Evolutionary conservation across 1,140 invertebrate genomes (phyloP).

Genomic region (Halictus rubicundus): DNA sequence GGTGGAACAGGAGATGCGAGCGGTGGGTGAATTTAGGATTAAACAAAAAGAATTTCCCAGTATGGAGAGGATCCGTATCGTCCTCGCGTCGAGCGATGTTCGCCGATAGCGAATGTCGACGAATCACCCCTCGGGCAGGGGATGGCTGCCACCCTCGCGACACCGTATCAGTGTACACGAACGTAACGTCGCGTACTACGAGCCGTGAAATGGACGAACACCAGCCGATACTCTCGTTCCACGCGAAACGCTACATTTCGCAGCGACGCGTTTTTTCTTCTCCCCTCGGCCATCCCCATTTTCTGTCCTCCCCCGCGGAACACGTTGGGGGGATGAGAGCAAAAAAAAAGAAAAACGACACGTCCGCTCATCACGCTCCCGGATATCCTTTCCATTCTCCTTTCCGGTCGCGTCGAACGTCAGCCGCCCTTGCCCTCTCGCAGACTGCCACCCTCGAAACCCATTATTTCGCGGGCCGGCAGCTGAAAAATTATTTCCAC

Average conservation of each 20-base stretch:
- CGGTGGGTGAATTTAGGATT: too few species aligned
- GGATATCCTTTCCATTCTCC: neutral
- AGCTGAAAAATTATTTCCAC: constrained; percentile 47
- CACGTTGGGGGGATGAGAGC: neutral
- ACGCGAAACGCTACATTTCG: constrained; percentile 38
- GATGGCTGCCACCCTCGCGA: too few species aligned
- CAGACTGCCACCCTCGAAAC: neutral
- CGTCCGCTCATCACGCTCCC: neutral
- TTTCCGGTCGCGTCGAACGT: neutral
- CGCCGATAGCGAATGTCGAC: constrained; percentile 24
- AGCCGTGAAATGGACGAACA: constrained; percentile 52
- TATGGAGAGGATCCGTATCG: neutral
- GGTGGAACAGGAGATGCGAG: too few species aligned
- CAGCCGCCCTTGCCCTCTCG: neutral
- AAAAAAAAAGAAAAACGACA: constrained; percentile 22
- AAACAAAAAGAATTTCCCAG: too few species aligned
- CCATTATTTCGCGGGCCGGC: constrained; percentile 36
- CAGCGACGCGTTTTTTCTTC: neutral
- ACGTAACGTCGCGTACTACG: constrained; percentile 16
- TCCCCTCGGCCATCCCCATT: too few species aligned
- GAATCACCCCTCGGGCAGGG: too few species aligned
- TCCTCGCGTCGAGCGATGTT: neutral
- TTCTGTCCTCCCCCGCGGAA: neutral
- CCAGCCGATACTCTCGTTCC: constrained; percentile 32
- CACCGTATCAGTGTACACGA: neutral